Evolutionary conservation across 2,113 vertebrate genomes (phyloP), one percentile per base, ranked within the genome.

Genomic region (Rattus norvegicus): DNA sequence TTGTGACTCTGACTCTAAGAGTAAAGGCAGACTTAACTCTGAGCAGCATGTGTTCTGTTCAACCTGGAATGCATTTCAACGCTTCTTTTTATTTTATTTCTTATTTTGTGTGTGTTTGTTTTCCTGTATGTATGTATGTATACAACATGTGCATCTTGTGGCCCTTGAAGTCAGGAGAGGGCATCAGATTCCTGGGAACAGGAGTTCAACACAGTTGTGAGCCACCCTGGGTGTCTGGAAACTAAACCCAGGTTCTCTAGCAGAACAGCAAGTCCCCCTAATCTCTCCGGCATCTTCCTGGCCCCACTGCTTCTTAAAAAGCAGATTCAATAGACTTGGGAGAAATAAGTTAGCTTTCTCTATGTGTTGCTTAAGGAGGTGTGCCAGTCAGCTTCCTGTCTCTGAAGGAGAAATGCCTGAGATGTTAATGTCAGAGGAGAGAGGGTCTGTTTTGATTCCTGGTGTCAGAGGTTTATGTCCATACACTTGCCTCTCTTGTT

Each of bases 301-400:
- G 59, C 81, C n/a, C n/a, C 13, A 26, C 56, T 24, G n/a, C 22
- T 70, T 54, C 30, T 93, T 88, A 86, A 61, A 59, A 76, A 65
- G 59, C 47, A 88, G 24, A 88, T 47, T 89, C 92, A 65, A 63
- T 93, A 69, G 69, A 79, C 17, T 88, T 92, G n/a, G 7, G 22
- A 89, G 63, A 92, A 92, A 12, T 65, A 61, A 61, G 30, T 59
- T 92, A 17, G 7, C 80, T 93, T 88, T 93, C 39, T 93, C 39
- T 52, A 2, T 81, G 17, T 93, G 54, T 22, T 54, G 33, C 81
- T 54, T 47, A 65, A 59, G 49, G 24, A 83, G 24, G 4, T 56
- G 0, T n/a, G 26, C 79, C 28, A 52, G 16, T 52, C 12, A 19
- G 19, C 28, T 67, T 84, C 52, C 93, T 14, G 5, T 14, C 28